Base-by-base conservation (phyloP, 1,140 invertebrate species). In the Phymastichus coffea region DNA sequence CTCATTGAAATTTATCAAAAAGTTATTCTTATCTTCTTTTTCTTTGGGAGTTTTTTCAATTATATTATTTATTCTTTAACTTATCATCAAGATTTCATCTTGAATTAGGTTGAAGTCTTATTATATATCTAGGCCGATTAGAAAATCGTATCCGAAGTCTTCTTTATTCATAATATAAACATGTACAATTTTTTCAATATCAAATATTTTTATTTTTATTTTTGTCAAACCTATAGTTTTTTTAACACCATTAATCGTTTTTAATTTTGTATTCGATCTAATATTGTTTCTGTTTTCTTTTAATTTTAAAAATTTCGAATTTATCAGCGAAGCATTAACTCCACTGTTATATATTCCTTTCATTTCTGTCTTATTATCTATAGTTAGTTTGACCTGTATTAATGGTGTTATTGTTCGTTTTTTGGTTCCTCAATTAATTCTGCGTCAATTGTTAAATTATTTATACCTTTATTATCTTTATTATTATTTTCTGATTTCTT, bases 311-410 rank as follows among this genome's bases (percentile, higher is more conserved):
- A 65, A 23, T 54, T 63, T 70, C 51, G 67, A 58, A 64, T 72
- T 70, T 26, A 70, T 72, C 19, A 70, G 40, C 17, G 64, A 69
- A 26, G 65, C 64, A 57, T 71, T 65, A 46, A 64, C 66, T 14
- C 66, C 68, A 20, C 68, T 47, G 52, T 70, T 65, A 65, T 68
- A 66, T 17, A 64, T 48, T 44, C 57, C 66, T 4, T 23, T 15
- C 52, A 64, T 23, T 49, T 61, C 43, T n/a, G 60, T 26, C n/a
- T 54, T 60, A 22, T 66, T 49, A 35, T 66, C 49, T 49, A 68
- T 35, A 63, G 35, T 19, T 30, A 70, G 25, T 54, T 68, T 65
- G 7, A 69, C 43, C 60, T 68, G 28, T 53, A 51, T 51, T 48
- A 35, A 41, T 41, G 49, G 44, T 54, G 43, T 25, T 12, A 12